Percentiles rank a stretch among this genome's conserved stretches.
These are phyloP conservation scores for Drosophila merina DNA, from an alignment of 2,888 invertebrate genomes.

Conservation along the genomic window DNA sequence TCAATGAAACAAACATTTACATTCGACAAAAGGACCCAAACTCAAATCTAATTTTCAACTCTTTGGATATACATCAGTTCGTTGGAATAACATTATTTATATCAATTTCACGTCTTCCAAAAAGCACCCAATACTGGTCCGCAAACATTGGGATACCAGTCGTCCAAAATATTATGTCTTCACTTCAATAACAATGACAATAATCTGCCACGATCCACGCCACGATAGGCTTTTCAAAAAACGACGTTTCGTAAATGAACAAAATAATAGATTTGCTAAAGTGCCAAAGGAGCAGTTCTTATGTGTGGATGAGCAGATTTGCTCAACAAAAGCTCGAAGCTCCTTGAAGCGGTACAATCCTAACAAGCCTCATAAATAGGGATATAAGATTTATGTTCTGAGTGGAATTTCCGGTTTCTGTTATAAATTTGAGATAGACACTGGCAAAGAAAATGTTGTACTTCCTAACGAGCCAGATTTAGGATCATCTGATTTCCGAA, in stretches of 20 bases:
- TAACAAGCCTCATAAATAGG: no score
- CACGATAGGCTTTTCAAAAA: slow-evolving; percentile 1
- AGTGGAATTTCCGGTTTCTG: no score
- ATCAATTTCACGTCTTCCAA: neutral
- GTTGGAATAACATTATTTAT: neutral
- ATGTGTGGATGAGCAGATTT: slow-evolving; percentile 51
- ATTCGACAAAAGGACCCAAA: slow-evolving; percentile 13
- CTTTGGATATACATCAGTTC: no score
- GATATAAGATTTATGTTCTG: no score
- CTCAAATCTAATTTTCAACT: neutral
- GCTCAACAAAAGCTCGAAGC: slow-evolving; percentile 14
- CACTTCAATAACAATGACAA: slow-evolving; percentile 30
- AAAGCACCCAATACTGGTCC: slow-evolving; percentile 12
- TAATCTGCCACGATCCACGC: slow-evolving; percentile 2
- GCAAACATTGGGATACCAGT: slow-evolving; percentile 16
- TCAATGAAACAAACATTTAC: slow-evolving; percentile 6
- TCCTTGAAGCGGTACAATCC: no score
- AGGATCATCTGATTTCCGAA: no score
- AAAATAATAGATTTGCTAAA: neutral
- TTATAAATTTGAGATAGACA: no score
- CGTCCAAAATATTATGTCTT: slow-evolving; percentile 19
- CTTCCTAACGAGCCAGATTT: no score
- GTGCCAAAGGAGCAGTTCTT: slow-evolving; percentile 39
- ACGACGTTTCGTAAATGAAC: neutral
- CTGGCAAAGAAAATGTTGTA: no score